A percentile compares a stretch with the other conserved stretches of the same genome.
phyloP scores from a whole-genome alignment of 2,113 vertebrate species.

The Oceanodroma tethys region DNA sequence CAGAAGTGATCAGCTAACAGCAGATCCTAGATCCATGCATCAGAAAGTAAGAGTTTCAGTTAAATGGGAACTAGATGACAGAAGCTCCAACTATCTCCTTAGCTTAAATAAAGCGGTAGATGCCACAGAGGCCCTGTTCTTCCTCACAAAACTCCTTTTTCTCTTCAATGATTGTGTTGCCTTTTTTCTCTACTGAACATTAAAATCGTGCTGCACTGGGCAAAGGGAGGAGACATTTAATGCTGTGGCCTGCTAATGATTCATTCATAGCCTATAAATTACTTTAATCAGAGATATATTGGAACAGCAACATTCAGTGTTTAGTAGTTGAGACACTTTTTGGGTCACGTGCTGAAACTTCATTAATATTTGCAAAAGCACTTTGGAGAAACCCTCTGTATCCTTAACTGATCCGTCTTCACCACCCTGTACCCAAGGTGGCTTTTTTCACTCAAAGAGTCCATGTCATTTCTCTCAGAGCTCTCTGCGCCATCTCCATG shows the following conservation, averaged over 20 bases:
- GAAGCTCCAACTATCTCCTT: background rate
- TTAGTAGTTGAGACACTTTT: background rate
- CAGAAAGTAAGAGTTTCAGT: background rate
- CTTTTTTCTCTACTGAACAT: background rate
- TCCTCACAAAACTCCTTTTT: background rate
- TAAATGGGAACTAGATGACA: background rate
- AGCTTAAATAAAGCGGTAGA: background rate
- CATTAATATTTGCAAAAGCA: background rate
- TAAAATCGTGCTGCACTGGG: background rate
- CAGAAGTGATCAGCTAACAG: background rate
- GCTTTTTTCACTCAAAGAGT: background rate
- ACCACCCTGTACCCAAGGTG: background rate
- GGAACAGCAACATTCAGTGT: background rate
- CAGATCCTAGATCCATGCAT: background rate
- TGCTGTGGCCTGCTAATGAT: background rate
- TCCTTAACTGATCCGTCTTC: slow-evolving; percentile 56
- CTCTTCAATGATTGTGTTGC: background rate
- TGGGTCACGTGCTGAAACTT: background rate
- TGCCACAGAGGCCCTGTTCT: background rate
- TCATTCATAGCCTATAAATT: background rate
- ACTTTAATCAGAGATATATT: background rate
- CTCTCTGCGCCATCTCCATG: background rate
- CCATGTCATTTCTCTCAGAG: background rate
- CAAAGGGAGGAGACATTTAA: background rate
- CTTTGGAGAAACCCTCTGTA: background rate